A percentile compares a stretch with the other conserved stretches of the same genome.
phyloP scores from a whole-genome alignment of 2,797 vertebrate species.

The Decapterus maruadsi region DNA sequence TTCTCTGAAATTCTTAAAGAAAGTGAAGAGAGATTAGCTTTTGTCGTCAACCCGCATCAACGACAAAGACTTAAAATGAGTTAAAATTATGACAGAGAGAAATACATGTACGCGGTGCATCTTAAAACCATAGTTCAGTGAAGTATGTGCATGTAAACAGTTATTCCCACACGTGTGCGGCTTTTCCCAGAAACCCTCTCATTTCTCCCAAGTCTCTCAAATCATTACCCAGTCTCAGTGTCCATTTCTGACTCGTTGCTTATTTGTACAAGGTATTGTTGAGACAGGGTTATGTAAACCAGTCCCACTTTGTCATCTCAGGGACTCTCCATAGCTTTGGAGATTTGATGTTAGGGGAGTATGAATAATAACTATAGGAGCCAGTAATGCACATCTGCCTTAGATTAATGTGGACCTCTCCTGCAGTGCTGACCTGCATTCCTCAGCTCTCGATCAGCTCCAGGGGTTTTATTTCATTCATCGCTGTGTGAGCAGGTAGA shows the following conservation, averaged over 20 bases:
- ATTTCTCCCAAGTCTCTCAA: conserved; percentile 64
- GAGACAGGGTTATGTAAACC: conserved; percentile 84
- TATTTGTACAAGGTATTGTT: conserved; percentile 82
- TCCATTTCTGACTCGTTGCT: conserved; percentile 75
- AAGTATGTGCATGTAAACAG: conserved; percentile 53
- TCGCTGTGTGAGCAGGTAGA: conserved; percentile 74
- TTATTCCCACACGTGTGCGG: conserved; percentile 46
- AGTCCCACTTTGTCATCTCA: conserved; percentile 78
- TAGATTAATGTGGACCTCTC: conserved; percentile 81
- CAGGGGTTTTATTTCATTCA: conserved; percentile 75
- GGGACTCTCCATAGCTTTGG: conserved; percentile 72
- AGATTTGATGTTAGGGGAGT: conserved; percentile 77
- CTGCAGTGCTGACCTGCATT: conserved; percentile 80
- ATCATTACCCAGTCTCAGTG: conserved; percentile 67
- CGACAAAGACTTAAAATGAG: conserved; percentile 22
- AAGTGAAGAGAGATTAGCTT: conserved; percentile 1
- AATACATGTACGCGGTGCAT: not conserved
- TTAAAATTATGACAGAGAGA: conserved; percentile 12
- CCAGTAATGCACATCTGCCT: conserved; percentile 83
- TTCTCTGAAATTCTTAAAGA: conserved; percentile 1
- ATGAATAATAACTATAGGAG: conserved; percentile 84
- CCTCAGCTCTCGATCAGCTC: conserved; percentile 77
- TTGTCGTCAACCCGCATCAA: not conserved
- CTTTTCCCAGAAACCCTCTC: conserved; percentile 62
- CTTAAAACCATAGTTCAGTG: conserved; percentile 21